Percentiles rank a stretch among this genome's conserved stretches.
phyloP scores from a whole-genome alignment of 2,797 vertebrate species.

The Cephalopachus bancanus region DNA sequence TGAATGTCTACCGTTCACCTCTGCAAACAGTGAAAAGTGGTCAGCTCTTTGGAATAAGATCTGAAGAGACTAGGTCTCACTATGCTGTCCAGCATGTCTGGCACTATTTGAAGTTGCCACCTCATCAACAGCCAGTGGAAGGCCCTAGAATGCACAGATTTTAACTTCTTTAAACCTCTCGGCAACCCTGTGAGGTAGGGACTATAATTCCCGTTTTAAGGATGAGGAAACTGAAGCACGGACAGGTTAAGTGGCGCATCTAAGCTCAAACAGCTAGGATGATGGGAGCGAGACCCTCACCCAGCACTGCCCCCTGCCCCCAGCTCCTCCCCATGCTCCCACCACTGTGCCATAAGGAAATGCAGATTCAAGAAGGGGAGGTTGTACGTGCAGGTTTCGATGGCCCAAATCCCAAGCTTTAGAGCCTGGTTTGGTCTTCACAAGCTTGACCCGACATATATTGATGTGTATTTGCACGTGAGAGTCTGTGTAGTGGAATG shows the following conservation, averaged over 20 bases:
- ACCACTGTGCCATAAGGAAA: not conserved
- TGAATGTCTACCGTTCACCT: not conserved
- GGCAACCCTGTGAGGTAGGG: not conserved
- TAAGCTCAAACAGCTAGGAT: not conserved
- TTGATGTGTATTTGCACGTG: not conserved
- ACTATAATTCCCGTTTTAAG: not conserved
- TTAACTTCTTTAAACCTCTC: slow-evolving; percentile 5
- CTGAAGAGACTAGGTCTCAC: too few relatives aligned
- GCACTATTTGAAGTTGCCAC: not conserved
- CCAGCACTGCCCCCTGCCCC: not conserved
- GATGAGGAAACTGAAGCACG: not conserved
- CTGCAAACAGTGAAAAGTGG: not conserved
- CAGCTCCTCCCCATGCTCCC: not conserved
- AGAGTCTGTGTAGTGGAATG: not conserved
- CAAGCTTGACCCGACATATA: not conserved
- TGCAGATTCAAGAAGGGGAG: not conserved
- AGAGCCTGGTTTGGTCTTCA: not conserved
- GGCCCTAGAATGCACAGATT: not conserved
- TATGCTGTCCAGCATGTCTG: too few relatives aligned
- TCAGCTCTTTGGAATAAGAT: not conserved
- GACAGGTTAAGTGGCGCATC: not conserved
- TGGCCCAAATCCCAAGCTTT: not conserved
- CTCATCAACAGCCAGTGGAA: not conserved
- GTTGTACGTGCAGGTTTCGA: not conserved
- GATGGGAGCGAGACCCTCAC: not conserved